Conservation (phyloP, 2,888 invertebrate genomes). For the Barypeithes pellucidus region DNA sequence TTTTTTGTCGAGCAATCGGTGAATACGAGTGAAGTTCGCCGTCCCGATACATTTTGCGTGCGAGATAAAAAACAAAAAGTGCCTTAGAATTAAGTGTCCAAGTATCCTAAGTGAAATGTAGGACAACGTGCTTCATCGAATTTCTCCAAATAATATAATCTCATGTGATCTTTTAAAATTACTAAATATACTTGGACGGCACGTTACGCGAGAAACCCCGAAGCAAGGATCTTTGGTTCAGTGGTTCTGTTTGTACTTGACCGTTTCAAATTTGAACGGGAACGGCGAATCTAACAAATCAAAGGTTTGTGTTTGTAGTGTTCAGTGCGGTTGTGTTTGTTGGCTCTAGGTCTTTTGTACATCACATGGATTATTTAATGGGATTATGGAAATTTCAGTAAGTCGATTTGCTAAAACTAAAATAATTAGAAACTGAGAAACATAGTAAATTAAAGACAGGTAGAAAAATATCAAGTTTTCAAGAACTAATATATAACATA, state of each 20-base stretch:
- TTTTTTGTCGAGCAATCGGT: neutral
- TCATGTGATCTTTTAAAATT: neutral
- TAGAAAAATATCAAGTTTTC: too few relatives aligned
- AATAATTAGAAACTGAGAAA: too few relatives aligned
- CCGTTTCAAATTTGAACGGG: constrained; percentile 48
- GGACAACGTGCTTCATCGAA: neutral
- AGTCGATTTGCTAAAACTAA: neutral
- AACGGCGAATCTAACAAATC: constrained; percentile 41
- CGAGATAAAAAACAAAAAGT: constrained; percentile 3
- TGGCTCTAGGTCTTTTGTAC: neutral
- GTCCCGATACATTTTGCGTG: neutral
- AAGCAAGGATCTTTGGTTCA: constrained; percentile 51
- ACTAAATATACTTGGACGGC: constrained; percentile 6
- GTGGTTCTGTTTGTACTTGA: constrained; percentile 52
- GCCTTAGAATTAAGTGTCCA: neutral
- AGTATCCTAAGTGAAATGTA: constrained; percentile 17
- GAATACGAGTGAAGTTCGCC: neutral
- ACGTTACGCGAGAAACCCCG: constrained; percentile 22
- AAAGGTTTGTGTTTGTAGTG: constrained; percentile 49
- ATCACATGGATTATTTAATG: constrained; percentile 5
- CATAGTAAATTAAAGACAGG: too few relatives aligned
- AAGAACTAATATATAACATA: too few relatives aligned
- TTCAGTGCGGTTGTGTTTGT: constrained; percentile 20
- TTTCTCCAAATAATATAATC: neutral
- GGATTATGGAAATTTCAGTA: neutral